Evolutionary conservation across 2,888 invertebrate species (phyloP).

Genomic region (Cenopis cana): DNA sequence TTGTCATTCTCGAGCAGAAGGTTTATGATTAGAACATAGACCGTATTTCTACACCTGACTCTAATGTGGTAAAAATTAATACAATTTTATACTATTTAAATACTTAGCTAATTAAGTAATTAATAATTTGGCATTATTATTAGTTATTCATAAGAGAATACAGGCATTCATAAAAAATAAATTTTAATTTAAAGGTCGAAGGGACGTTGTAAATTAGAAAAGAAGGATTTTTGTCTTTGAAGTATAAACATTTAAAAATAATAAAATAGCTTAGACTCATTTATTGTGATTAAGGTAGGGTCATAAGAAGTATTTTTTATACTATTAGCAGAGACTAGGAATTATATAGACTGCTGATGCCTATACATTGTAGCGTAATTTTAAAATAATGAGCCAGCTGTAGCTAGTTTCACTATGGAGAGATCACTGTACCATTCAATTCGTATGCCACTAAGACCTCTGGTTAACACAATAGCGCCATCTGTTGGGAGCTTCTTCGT

Average conservation of each 20-base stretch:
- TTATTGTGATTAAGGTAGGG: slow-evolving; percentile 9
- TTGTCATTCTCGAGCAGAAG: background rate
- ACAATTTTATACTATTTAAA: slow-evolving; percentile 28
- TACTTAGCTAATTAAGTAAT: background rate
- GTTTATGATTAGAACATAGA: background rate
- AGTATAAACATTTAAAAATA: slow-evolving; percentile 6
- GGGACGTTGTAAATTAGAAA: background rate
- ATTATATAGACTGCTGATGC: too few species aligned
- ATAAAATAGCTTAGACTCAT: background rate
- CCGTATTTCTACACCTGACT: background rate
- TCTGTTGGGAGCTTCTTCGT: too few species aligned
- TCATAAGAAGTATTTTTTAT: background rate
- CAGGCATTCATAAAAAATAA: slow-evolving; percentile 1
- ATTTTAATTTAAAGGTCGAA: background rate
- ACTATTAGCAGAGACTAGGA: too few species aligned
- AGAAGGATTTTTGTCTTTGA: background rate
- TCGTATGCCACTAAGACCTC: too few species aligned
- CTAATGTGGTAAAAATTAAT: slow-evolving; percentile 6
- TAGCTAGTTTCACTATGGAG: too few species aligned
- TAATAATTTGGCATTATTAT: slow-evolving; percentile 36
- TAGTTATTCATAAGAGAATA: slow-evolving; percentile 17
- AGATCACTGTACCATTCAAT: too few species aligned
- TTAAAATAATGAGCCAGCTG: too few species aligned
- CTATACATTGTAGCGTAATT: too few species aligned
- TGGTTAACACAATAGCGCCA: too few species aligned